Conservation (phyloP, 2,888 invertebrate species). For the Nipponacmea schrenckii region DNA sequence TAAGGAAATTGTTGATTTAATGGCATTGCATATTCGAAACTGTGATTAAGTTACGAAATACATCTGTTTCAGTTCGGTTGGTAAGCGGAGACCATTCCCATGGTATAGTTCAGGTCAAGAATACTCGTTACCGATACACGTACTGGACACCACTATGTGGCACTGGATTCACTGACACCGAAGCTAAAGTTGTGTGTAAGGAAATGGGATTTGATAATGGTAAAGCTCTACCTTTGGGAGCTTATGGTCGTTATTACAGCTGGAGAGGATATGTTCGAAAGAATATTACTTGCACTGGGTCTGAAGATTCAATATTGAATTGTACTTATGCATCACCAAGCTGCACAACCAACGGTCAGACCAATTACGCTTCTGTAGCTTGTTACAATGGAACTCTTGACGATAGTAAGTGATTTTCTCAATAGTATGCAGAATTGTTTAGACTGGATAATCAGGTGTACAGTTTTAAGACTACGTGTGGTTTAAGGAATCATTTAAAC, state of each 20-base stretch:
- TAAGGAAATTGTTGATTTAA: no score
- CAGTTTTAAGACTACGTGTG: no score
- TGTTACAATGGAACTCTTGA: conserved; percentile 47
- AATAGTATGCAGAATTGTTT: no score
- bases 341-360: conserved; percentile 40
- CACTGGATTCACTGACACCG: conserved; percentile 46
- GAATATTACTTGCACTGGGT: conserved; percentile 45
- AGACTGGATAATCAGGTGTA: no score
- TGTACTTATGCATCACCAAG: conserved; percentile 39
- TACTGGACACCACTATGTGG: conserved; percentile 51
- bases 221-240: conserved; percentile 43
- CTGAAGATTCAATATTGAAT: conserved; percentile 41
- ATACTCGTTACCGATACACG: conserved; percentile 38
- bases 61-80: conserved; percentile 35
- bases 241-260: conserved; percentile 44
- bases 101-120: conserved; percentile 47
- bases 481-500: no score
- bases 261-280: conserved; percentile 36
- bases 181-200: conserved; percentile 48
- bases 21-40: no score
- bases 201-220: conserved; percentile 44
- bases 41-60: no score
- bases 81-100: conserved; percentile 46
- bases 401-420: conserved; percentile 32
- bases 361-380: conserved; percentile 51